Conservation (phyloP, 2,888 invertebrate species). For the Luperina nickerlii region DNA sequence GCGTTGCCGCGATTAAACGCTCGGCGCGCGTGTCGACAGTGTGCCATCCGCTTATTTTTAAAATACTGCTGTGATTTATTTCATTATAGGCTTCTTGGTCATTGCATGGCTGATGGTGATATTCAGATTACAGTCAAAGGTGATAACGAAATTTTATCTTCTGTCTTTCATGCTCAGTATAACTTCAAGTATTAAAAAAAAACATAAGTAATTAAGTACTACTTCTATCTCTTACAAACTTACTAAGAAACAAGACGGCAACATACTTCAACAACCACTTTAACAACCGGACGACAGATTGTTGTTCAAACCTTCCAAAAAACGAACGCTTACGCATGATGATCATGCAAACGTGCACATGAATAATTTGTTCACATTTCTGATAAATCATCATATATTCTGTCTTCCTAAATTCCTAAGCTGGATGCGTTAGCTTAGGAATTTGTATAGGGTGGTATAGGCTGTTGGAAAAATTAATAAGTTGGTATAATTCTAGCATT, state of each 20-base stretch:
- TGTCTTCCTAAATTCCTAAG: conserved; percentile 3
- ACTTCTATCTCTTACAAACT: background rate
- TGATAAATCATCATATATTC: conserved; percentile 1
- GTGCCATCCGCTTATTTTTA: conserved; percentile 33
- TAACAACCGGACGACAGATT: background rate
- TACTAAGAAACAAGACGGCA: background rate
- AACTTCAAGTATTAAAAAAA: background rate
- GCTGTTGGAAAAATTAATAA: background rate
- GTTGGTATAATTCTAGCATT: background rate
- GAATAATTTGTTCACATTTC: conserved; percentile 28
- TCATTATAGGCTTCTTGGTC: background rate
- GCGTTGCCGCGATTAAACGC: conserved; percentile 50
- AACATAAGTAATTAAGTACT: no score
- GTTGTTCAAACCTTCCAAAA: background rate
- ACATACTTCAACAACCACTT: background rate
- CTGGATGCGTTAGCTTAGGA: no score
- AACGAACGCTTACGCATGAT: background rate
- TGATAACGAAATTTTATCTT: background rate
- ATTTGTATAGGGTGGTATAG: no score
- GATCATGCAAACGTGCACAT: conserved; percentile 18
- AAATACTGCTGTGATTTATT: conserved; percentile 20
- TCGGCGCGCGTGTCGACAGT: conserved; percentile 35
- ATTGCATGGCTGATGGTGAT: background rate
- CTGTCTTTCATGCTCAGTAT: background rate
- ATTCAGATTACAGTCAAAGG: background rate